Evolutionary conservation across 2,888 invertebrate genomes (phyloP), one percentile per base, ranked within the genome.

Genomic region (Scaptodrosophila latifasciaeformis): DNA sequence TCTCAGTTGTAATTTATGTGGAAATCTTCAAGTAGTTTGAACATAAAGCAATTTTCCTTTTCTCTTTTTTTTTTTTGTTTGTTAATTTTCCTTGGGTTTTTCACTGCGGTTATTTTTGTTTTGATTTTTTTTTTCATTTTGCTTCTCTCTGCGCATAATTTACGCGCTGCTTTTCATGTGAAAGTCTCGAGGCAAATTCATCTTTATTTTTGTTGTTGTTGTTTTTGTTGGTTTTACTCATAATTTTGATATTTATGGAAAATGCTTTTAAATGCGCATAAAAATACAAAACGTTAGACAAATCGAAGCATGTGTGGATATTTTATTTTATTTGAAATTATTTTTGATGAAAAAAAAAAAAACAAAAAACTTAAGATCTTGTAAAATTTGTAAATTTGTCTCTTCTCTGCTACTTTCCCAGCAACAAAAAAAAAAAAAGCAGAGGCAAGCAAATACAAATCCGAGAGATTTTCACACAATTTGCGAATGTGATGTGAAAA

Each of bases 41-140:
- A 78, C 71, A 72, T 78, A 76, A 79, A 79, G 68, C 79, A 75
- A 79, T 74, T 74, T 74, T 79, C 69, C 75, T 65, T 75, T 51
- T 54, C 40, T 35, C 43, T 24, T 12, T 29, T 35, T 13, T 50
- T 59, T 47, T 47, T 48, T 39, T 29, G 13, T 44, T 30, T 15
- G 12, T 10, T 9, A 10, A 9, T 17, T n/a, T n/a, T n/a, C n/a
- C n/a, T n/a, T n/a, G n/a, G n/a, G n/a, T n/a, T n/a, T n/a, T n/a
- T n/a, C n/a, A n/a, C n/a, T n/a, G n/a, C n/a, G 24, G 24, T 24
- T 9, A 13, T 27, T 42, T 18, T 10, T 35, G 15, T 47, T 49
- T 35, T 42, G 31, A 19, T 12, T 13, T 27, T 24, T 2, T 17
- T 0, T 10, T 19, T 6, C 6, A 12, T 31, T 2, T 15, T 43